These are phyloP conservation scores for Ecliptopera silaceata DNA, from an alignment of 2,888 invertebrate species.

Conservation along the genomic window DNA sequence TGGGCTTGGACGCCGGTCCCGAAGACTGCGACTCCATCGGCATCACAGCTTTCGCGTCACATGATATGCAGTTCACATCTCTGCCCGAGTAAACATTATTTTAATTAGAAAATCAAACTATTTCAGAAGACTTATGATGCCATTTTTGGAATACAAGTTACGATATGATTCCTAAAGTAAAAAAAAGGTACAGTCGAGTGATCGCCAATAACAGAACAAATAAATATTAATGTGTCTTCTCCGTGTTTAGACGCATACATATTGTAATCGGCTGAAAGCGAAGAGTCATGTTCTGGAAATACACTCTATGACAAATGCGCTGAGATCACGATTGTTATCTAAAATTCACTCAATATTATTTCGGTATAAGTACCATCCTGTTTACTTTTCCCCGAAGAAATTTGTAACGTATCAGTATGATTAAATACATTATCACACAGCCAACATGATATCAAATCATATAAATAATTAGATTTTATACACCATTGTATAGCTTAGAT, in stretches of 20 bases:
- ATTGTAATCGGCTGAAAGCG: constrained; percentile 17
- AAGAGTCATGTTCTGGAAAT: constrained; percentile 27
- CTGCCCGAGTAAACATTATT: constrained; percentile 53
- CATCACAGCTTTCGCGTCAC: constrained; percentile 90
- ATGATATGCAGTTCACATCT: constrained; percentile 89
- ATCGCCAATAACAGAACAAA: constrained; percentile 19
- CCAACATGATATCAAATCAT: neutral
- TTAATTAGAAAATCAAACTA: too few species aligned
- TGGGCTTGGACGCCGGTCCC: constrained; percentile 72
- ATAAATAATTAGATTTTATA: neutral
- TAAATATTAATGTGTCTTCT: constrained; percentile 18
- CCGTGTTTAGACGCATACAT: constrained; percentile 13
- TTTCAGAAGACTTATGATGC: neutral
- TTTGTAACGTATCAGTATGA: neutral
- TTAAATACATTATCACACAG: neutral
- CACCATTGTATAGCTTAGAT: too few species aligned
- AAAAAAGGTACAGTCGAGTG: constrained; percentile 10
- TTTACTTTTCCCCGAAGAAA: neutral
- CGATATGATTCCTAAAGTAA: constrained; percentile 10
- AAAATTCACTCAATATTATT: constrained; percentile 19
- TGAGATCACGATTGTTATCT: constrained; percentile 25
- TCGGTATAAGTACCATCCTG: constrained; percentile 7
- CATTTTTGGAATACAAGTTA: neutral
- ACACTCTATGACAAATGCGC: constrained; percentile 26
- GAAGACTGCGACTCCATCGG: constrained; percentile 77